Evolutionary conservation across 2,113 vertebrate species (phyloP).

Genomic region (Oreocharis arfaki): DNA sequence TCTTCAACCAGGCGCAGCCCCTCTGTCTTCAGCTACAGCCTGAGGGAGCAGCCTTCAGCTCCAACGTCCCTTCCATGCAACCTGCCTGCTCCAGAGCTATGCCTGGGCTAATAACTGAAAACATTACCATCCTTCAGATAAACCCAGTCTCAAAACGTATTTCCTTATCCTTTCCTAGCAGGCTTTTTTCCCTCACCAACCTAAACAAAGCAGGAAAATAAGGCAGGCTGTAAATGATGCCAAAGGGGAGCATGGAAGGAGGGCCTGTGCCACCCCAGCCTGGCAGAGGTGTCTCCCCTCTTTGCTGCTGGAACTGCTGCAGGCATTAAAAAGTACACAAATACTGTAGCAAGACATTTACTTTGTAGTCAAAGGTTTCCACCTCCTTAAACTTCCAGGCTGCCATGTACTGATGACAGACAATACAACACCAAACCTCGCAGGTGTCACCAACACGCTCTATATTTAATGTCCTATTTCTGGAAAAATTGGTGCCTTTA

Average conservation of each 20-base stretch:
- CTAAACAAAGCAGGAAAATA: neutral
- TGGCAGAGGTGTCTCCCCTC: accelerated
- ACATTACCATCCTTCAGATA: neutral
- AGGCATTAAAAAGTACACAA: neutral
- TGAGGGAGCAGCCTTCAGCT: neutral
- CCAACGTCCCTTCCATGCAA: neutral
- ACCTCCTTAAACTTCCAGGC: neutral
- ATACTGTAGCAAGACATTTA: neutral
- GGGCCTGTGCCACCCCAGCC: neutral
- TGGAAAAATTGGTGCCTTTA: neutral
- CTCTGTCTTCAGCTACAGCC: neutral
- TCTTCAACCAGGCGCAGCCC: neutral
- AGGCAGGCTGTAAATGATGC: neutral
- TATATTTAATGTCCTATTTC: neutral
- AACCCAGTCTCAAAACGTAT: neutral
- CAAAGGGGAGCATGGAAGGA: neutral
- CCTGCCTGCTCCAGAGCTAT: neutral
- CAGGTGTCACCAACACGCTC: neutral
- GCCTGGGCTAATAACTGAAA: neutral
- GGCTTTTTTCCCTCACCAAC: neutral
- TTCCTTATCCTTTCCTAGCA: neutral
- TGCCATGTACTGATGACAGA: neutral
- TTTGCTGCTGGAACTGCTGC: neutral
- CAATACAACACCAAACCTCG: neutral
- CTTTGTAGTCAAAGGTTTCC: neutral